Percentiles rank a stretch among this genome's conserved stretches.
Conservation (phyloP, 2,113 vertebrate species). For the Holacanthus passer region DNA sequence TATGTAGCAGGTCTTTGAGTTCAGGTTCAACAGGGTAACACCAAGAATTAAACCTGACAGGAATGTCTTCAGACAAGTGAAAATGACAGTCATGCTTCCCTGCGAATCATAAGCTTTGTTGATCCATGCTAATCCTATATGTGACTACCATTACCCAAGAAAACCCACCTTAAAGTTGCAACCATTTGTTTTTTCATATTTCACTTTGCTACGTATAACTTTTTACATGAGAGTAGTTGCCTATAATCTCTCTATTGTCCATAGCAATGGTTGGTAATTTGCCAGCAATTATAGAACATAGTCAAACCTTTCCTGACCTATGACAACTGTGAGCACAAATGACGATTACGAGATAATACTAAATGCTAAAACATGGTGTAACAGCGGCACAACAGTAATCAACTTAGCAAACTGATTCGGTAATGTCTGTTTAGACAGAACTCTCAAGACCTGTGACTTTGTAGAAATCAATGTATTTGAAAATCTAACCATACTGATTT, state of each 20-base stretch:
- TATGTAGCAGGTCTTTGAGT: constrained; percentile 14
- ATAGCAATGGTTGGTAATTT: neutral
- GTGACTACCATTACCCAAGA: neutral
- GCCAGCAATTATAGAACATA: neutral
- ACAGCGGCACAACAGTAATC: neutral
- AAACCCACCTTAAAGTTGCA: neutral
- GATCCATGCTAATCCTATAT: neutral
- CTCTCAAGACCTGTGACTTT: neutral
- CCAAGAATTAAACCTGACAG: neutral
- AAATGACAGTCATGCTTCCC: neutral
- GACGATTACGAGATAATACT: constrained; percentile 9
- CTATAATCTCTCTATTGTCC: neutral
- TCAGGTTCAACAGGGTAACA: constrained; percentile 1
- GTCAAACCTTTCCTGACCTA: neutral
- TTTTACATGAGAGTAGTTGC: neutral
- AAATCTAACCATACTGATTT: neutral
- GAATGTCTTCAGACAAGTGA: neutral
- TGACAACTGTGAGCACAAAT: neutral
- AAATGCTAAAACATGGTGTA: neutral
- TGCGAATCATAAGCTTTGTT: neutral
- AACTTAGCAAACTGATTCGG: neutral
- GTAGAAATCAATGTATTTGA: neutral
- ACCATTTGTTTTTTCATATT: neutral
- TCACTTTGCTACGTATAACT: neutral
- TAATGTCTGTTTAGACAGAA: neutral